These are phyloP conservation scores for Rhizoglyphus robini DNA, from an alignment of 1,140 invertebrate genomes.

Conservation along the genomic window DNA sequence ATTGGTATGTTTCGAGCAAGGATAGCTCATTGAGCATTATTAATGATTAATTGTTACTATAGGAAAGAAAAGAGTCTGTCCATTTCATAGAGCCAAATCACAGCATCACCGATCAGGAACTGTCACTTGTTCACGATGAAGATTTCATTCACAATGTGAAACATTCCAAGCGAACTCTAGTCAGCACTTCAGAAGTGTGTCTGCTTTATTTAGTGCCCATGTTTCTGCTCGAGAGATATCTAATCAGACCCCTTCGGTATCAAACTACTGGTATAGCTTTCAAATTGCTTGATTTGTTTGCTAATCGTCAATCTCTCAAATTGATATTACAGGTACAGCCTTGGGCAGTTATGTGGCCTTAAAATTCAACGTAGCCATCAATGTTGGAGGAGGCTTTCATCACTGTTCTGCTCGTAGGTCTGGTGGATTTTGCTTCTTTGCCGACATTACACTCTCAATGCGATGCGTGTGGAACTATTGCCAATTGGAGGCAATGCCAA, in stretches of 20 bases:
- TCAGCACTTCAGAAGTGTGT: conserved; percentile 5
- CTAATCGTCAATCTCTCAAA: too few relatives aligned
- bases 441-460: conserved; percentile 65
- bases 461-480: conserved; percentile 45
- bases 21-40: too few relatives aligned
- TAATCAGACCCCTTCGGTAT: conserved; percentile 11
- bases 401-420: conserved; percentile 57
- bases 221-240: neutral
- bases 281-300: neutral
- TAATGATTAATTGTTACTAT: neutral
- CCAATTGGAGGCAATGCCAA: conserved; percentile 36
- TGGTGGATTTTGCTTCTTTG: conserved; percentile 71
- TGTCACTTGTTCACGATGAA: conserved; percentile 15
- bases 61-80: neutral
- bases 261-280: conserved; percentile 20
- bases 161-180: neutral
- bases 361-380: conserved; percentile 9
- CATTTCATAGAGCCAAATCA: conserved; percentile 11
- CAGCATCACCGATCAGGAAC: conserved; percentile 9
- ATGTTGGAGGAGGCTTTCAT: conserved; percentile 30
- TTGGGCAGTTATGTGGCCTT: conserved; percentile 8
- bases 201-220: conserved; percentile 8
- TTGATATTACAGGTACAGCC: neutral
- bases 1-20: too few relatives aligned
- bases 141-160: conserved; percentile 9